Base-by-base conservation (phyloP, 2,888 invertebrate species). In the Ecliptopera silaceata region DNA sequence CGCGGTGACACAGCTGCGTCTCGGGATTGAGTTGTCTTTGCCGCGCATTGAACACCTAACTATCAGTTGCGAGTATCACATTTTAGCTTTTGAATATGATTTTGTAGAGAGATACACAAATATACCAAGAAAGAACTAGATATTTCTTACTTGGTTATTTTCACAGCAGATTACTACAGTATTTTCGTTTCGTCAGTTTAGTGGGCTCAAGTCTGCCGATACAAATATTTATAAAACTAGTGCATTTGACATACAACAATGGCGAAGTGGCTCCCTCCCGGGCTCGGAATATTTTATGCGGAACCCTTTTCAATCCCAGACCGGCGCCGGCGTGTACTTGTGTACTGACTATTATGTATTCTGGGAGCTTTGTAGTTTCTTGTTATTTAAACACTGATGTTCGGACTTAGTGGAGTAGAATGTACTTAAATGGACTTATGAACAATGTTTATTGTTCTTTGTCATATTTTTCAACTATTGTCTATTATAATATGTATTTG, bases 161-260 rank as follows among this genome's bases (percentile, higher is more conserved):
- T 8, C n/a, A n/a, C n/a, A n/a, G n/a, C n/a, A n/a, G n/a, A n/a
- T n/a, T n/a, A n/a, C n/a, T n/a, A n/a, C 26, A 26, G 26, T 12
- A 32, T 49, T 45, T 38, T 10, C 42, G 32, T 32, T 42, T 15
- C 2, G 15, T 1, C 31, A 31, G n/a, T 36, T 13, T 15, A 36
- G 22, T 5, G 15, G 20, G 45, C 31, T 42, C 34, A 43, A 43
- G 38, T 54, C 29, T 18, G 47, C 34, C 43, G 38, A 48, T 48
- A 43, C 36, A 48, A 36, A 26, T 36, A 36, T 36, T 47, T 54
- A 26, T 34, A 38, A 42, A 42, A 36, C 36, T 18, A 39, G 41
- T 55, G 54, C 53, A 47, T 47, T 41, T 34, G 54, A 47, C 54
- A 47, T 48, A 36, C 54, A 48, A 55, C 54, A 55, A 38, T 38